These are phyloP conservation scores for Pseudomyrmex concolor DNA, from an alignment of 1,140 invertebrate species.

Conservation along the genomic window DNA sequence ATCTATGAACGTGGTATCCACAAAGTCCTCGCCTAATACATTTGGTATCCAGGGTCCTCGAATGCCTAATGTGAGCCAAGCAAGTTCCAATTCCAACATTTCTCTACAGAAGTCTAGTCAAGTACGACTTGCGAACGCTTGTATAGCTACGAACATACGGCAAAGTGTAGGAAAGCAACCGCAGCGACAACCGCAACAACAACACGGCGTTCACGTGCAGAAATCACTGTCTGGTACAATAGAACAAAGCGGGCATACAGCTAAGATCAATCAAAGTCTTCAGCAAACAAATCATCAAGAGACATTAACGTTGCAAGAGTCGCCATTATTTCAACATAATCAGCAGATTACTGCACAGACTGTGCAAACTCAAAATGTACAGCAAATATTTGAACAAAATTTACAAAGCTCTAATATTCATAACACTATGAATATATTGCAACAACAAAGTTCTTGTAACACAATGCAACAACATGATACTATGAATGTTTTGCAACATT, in stretches of 20 bases:
- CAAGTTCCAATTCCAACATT: constrained; percentile 59
- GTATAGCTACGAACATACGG: constrained; percentile 67
- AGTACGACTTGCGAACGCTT: constrained; percentile 69
- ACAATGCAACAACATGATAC: constrained; percentile 70
- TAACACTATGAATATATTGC: constrained; percentile 78
- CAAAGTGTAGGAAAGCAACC: constrained; percentile 73
- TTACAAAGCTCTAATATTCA: constrained; percentile 77
- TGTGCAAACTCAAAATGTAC: constrained; percentile 81
- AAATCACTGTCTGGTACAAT: constrained; percentile 78
- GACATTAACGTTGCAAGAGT: constrained; percentile 63
- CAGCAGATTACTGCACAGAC: constrained; percentile 81
- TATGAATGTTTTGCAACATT: constrained; percentile 78
- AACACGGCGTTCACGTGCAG: constrained; percentile 69
- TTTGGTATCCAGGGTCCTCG: constrained; percentile 66
- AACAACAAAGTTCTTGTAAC: constrained; percentile 71
- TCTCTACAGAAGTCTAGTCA: constrained; percentile 71
- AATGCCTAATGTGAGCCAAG: constrained; percentile 61
- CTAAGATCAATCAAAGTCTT: constrained; percentile 69
- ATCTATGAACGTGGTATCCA: constrained; percentile 42
- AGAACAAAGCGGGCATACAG: constrained; percentile 76
- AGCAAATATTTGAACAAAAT: constrained; percentile 82
- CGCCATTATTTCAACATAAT: constrained; percentile 70
- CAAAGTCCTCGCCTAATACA: constrained; percentile 57
- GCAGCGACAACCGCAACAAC: constrained; percentile 19
- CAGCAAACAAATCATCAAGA: constrained; percentile 69